These are phyloP conservation scores for Cosmia pyralina DNA, from an alignment of 2,888 invertebrate species.

Conservation along the genomic window DNA sequence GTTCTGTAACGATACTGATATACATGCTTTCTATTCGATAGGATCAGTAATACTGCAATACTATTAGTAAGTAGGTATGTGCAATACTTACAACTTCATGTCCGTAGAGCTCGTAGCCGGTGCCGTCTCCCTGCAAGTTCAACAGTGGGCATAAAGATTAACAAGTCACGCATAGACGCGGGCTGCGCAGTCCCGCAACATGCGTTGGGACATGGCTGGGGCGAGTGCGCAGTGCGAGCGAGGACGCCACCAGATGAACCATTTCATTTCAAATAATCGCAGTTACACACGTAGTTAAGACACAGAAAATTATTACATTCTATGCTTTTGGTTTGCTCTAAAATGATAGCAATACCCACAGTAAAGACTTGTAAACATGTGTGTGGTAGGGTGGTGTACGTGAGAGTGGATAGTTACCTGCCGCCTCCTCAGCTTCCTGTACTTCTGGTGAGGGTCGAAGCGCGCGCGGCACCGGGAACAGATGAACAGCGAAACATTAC, in stretches of 20 bases:
- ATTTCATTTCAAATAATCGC: background rate
- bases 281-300: background rate
- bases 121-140: constrained; percentile 94
- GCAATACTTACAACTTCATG: constrained; percentile 91
- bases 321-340: background rate
- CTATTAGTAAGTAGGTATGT: no score
- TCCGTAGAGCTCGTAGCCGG: constrained; percentile 93
- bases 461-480: constrained; percentile 66
- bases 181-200: background rate
- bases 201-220: background rate
- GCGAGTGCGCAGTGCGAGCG: no score
- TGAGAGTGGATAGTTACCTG: constrained; percentile 91
- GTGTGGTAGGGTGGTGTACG: background rate
- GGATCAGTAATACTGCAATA: background rate
- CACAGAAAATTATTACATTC: background rate
- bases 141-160: constrained; percentile 89
- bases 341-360: background rate
- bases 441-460: constrained; percentile 91
- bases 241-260: background rate
- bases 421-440: constrained; percentile 95
- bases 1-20: no score
- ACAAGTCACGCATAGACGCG: constrained; percentile 69
- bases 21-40: no score
- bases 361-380: no score
- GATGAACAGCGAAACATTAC: constrained; percentile 70